Conservation (phyloP, 2,113 vertebrate genomes). For the Saimiri boliviensis region DNA sequence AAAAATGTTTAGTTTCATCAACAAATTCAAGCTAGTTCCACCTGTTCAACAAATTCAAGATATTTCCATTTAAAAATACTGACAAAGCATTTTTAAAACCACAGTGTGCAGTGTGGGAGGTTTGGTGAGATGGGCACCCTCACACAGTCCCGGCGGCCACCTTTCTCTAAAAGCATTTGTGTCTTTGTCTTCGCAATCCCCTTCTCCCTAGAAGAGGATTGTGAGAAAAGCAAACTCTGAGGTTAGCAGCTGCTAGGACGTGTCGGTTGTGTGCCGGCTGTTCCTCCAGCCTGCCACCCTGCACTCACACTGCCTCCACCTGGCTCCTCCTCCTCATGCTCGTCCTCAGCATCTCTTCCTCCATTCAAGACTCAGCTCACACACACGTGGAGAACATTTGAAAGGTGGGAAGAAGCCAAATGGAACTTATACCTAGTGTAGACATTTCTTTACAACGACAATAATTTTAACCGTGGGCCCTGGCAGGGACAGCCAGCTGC, state of each 20-base stretch:
- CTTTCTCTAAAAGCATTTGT: not conserved
- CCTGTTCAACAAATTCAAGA: not conserved
- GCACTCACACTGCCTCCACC: rapidly evolving
- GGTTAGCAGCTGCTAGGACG: too few species aligned
- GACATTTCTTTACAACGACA: not conserved
- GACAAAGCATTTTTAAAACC: not conserved
- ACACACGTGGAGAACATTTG: not conserved
- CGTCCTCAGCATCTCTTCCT: not conserved
- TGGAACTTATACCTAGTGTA: not conserved
- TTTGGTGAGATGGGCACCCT: not conserved
- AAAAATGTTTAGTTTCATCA: not conserved
- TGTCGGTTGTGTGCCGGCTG: rapidly evolving
- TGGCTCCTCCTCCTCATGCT: not conserved
- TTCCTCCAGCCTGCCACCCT: not conserved
- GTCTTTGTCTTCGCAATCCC: not conserved
- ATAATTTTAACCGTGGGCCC: not conserved
- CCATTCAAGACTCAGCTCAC: not conserved
- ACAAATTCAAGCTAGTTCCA: not conserved
- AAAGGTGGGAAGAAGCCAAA: not conserved
- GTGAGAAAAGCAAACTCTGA: too few species aligned
- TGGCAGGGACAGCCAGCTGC: not conserved
- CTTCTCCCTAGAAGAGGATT: not conserved
- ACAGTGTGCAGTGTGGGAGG: rapidly evolving
- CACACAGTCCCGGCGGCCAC: too few species aligned
- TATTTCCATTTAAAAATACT: too few species aligned